Evolutionary conservation across 2,797 vertebrate species (phyloP).

Genomic region (Melanotaenia trifasciata): DNA sequence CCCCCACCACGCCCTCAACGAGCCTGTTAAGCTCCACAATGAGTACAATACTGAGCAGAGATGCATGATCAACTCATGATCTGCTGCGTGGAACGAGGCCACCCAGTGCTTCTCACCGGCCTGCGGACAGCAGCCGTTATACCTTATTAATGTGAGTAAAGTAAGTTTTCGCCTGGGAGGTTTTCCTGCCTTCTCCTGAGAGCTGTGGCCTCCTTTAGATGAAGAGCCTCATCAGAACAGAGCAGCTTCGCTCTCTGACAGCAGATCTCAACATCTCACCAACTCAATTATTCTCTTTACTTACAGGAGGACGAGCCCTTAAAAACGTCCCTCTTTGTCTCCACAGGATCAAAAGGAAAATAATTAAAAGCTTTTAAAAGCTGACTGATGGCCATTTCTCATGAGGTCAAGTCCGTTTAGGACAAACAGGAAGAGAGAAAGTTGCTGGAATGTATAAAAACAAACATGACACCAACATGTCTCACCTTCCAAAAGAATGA

Average conservation of each 20-base stretch:
- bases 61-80: too few relatives aligned
- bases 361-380: too few relatives aligned
- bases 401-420: too few relatives aligned
- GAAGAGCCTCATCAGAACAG: background rate
- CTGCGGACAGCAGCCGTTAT: slow-evolving; percentile 11
- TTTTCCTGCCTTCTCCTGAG: background rate
- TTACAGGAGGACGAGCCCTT: background rate
- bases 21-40: too few relatives aligned
- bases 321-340: background rate
- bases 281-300: slow-evolving; percentile 38
- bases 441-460: too few relatives aligned
- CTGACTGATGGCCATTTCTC: too few relatives aligned
- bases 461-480: too few relatives aligned
- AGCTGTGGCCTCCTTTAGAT: slow-evolving; percentile 34
- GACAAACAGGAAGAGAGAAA: too few relatives aligned
- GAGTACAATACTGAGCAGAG: too few relatives aligned
- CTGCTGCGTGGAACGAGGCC: slow-evolving; percentile 23
- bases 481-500: too few relatives aligned
- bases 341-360: too few relatives aligned
- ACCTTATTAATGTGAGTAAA: slow-evolving; percentile 18
- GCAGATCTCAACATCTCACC: slow-evolving; percentile 15
- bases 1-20: too few relatives aligned
- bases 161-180: background rate
- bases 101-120: slow-evolving; percentile 26
- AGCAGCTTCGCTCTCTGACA: slow-evolving; percentile 22